Evolutionary conservation across 2,888 invertebrate genomes (phyloP).

Genomic region (Agonum fuliginosum): DNA sequence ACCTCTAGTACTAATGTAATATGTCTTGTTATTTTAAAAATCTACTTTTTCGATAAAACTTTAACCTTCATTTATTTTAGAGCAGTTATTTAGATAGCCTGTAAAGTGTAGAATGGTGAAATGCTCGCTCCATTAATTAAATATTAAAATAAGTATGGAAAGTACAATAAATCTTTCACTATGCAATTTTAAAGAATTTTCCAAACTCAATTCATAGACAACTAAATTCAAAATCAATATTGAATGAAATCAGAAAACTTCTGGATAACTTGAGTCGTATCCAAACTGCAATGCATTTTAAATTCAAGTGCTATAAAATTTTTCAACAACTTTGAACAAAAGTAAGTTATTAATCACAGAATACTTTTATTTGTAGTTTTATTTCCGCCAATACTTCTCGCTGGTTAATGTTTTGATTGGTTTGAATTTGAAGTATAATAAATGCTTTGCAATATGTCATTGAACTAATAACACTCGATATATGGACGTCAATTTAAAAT

Average conservation of each 20-base stretch:
- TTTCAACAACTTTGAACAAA: neutral
- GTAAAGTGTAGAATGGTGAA: too few species aligned
- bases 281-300: neutral
- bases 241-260: neutral
- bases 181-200: neutral
- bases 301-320: neutral
- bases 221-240: neutral
- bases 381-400: neutral
- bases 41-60: too few species aligned
- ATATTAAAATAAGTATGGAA: too few species aligned
- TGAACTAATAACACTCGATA: neutral
- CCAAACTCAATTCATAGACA: neutral
- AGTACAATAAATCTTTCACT: too few species aligned
- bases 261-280: neutral
- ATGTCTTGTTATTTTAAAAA: too few species aligned
- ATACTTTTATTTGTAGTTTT: neutral
- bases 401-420: neutral
- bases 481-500: neutral
- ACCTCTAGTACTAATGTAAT: too few species aligned
- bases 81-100: too few species aligned
- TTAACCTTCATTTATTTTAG: too few species aligned
- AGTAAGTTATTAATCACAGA: constrained; percentile 4
- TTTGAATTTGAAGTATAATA: neutral
- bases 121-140: too few species aligned
- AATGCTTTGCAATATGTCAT: constrained; percentile 1